phyloP scores from a whole-genome alignment of 2,888 invertebrate genomes.

The Leptinotarsa juncta region DNA sequence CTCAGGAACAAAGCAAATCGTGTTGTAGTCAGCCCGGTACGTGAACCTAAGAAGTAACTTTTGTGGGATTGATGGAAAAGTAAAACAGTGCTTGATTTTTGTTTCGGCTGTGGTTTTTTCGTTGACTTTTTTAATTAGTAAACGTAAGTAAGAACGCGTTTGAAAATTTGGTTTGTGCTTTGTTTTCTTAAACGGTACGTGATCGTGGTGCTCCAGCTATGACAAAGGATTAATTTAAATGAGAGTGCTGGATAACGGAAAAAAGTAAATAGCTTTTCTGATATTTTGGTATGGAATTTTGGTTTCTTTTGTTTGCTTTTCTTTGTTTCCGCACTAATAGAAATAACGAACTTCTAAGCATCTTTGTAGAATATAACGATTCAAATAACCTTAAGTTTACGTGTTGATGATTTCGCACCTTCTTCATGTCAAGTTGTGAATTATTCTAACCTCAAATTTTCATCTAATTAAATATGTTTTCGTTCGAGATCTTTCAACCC shows the following conservation, averaged over 20 bases:
- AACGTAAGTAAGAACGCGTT: conserved; percentile 42
- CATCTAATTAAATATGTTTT: conserved; percentile 1
- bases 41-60: conserved; percentile 24
- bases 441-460: conserved; percentile 29
- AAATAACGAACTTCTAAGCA: not conserved
- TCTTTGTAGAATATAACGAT: not conserved
- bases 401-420: too few relatives aligned
- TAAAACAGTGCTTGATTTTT: conserved; percentile 36
- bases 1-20: conserved; percentile 28
- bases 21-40: conserved; percentile 16
- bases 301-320: conserved; percentile 34
- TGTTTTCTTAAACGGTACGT: conserved; percentile 40
- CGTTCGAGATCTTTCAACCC: not conserved
- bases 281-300: conserved; percentile 22
- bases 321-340: conserved; percentile 31
- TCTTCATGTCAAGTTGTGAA: not conserved
- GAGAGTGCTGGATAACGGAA: conserved; percentile 42
- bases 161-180: conserved; percentile 38
- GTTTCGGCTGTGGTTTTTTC: conserved; percentile 33
- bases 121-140: conserved; percentile 30
- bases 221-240: conserved; percentile 42
- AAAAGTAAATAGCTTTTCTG: conserved; percentile 45
- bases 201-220: conserved; percentile 38
- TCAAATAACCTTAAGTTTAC: conserved; percentile 1
- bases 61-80: conserved; percentile 30